A percentile compares a stretch with the other conserved stretches of the same genome.
phyloP scores from a whole-genome alignment of 2,797 vertebrate species.

The Notolabrus celidotus region DNA sequence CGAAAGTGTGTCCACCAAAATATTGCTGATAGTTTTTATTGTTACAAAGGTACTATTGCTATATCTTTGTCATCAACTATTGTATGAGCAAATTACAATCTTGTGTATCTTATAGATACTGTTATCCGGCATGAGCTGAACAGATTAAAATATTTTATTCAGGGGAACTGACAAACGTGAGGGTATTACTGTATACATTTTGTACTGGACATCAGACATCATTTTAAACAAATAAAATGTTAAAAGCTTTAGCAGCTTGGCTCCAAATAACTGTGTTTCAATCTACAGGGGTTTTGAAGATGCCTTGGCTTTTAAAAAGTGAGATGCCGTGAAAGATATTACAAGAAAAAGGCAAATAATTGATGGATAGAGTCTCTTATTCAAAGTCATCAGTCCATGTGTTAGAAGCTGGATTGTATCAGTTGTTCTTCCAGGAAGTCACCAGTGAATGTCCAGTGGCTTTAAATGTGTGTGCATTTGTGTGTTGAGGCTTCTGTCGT shows the following conservation, averaged over 20 bases:
- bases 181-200: slow-evolving; percentile 95
- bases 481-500: too few relatives aligned
- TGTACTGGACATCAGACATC: slow-evolving; percentile 98
- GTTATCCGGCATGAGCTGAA: slow-evolving; percentile 91
- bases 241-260: slow-evolving; percentile 20
- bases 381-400: too few relatives aligned
- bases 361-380: too few relatives aligned
- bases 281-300: not conserved
- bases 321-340: too few relatives aligned
- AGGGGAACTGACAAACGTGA: slow-evolving; percentile 87
- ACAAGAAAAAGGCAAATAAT: too few relatives aligned
- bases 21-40: slow-evolving; percentile 89
- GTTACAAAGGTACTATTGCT: slow-evolving; percentile 96
- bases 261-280: not conserved
- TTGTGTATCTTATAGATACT: slow-evolving; percentile 99
- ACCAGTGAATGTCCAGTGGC: too few relatives aligned
- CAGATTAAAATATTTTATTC: slow-evolving; percentile 95
- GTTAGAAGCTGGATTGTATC: too few relatives aligned
- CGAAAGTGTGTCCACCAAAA: slow-evolving; percentile 89
- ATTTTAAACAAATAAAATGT: slow-evolving; percentile 93
- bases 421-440: too few relatives aligned
- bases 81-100: slow-evolving; percentile 91
- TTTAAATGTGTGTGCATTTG: too few relatives aligned
- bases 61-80: slow-evolving; percentile 87
- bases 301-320: not conserved